Percentiles rank a stretch among this genome's conserved stretches.
Evolutionary conservation across 2,797 vertebrate genomes (phyloP).

Genomic region (Psittacula echo): DNA sequence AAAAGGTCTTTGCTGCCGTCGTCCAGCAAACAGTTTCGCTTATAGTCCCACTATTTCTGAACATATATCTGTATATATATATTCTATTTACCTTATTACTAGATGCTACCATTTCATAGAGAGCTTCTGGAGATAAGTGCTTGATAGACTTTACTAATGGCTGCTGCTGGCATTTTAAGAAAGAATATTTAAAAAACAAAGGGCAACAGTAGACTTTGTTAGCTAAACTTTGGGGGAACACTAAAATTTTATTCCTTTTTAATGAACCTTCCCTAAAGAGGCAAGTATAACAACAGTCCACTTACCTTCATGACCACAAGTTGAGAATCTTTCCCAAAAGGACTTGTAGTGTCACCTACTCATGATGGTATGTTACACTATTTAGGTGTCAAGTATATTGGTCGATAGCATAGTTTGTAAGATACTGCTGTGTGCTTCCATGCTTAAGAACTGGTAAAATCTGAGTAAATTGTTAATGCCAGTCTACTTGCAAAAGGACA

Average conservation of each 20-base stretch:
- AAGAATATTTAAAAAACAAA: neutral
- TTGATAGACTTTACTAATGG: neutral
- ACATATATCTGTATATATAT: neutral
- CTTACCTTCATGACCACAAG: neutral
- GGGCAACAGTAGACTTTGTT: neutral
- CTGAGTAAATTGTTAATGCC: neutral
- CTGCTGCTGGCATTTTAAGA: neutral
- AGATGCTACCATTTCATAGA: neutral
- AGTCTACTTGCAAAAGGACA: neutral
- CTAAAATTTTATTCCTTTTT: neutral
- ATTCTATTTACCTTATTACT: neutral
- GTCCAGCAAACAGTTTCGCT: neutral
- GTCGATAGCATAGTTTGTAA: neutral
- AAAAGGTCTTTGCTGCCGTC: neutral
- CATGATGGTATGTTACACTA: neutral
- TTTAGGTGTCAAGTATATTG: neutral
- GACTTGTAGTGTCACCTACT: neutral
- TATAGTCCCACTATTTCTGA: neutral
- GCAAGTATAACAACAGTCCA: neutral
- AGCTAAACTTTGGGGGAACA: neutral
- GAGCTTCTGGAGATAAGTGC: neutral
- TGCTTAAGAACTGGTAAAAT: neutral
- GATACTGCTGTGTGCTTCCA: neutral
- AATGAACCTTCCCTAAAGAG: neutral
- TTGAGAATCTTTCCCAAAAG: neutral